Evolutionary conservation across 2,888 invertebrate genomes (phyloP), one percentile per base, ranked within the genome.

Genomic region (Clunio marinus): DNA sequence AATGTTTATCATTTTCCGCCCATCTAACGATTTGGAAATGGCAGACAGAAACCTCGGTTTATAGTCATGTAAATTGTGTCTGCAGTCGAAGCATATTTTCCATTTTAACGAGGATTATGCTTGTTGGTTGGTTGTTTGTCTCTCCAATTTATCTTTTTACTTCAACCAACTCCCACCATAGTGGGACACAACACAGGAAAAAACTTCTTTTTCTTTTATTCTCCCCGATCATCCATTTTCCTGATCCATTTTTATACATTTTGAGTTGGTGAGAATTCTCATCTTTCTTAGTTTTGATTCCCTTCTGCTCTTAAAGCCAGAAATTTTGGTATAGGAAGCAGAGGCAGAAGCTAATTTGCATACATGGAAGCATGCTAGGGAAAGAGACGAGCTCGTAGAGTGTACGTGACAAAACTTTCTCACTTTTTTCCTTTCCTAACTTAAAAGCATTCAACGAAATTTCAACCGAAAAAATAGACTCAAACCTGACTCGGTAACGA

Each of bases 351-450:
- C 62, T 63, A 32, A 63, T 63, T 63, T 63, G 62, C 62, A 63
- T 63, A 63, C 62, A 63, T 63, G 59, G 35, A n/a, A 63, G 45
- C 62, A 37, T 35, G 45, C 45, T 22, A 13, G 32, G 4, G 17
- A n/a, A n/a, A 28, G 45, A 32, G 41, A 41, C 35, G 25, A 41
- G 62, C 41, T 37, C 27, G 5, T 10, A 57, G n/a, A n/a, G 10
- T 17, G 60, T 41, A 63, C 62, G 62, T 63, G 62, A 63, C 62
- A 45, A 63, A 45, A 35, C 25, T 63, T 45, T 57, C n/a, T 24
- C 51, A 51, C 51, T 51, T 22, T 51, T 51, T 51, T 13, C 10
- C 41, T 41, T 41, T 15, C 41, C 41, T 32, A n/a, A n/a, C n/a
- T n/a, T n/a, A n/a, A n/a, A n/a, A n/a, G n/a, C n/a, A 10, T 41